Evolutionary conservation across 2,113 vertebrate genomes (phyloP), one percentile per base, ranked within the genome.

Genomic region (mouse (Mus musculus)): DNA sequence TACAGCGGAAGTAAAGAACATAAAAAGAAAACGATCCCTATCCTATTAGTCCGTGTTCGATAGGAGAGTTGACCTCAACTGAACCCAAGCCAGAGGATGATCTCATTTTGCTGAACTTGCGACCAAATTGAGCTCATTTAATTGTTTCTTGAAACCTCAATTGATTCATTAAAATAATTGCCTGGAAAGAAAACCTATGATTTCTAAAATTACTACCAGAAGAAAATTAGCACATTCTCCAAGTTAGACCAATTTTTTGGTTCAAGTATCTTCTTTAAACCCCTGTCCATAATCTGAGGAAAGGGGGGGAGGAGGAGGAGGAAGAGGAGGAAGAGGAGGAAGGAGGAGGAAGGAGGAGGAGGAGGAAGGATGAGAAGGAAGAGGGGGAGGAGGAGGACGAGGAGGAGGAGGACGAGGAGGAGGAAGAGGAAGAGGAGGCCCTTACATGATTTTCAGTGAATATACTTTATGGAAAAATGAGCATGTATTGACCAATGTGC

Each of bases 191-290:
- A 96, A 97, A 88, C 72, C 76, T 84, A 54, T 96, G 65, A 91
- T 96, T 97, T 97, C 61, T 92, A 78, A 96, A 97, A 96, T 91
- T 97, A 92, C 90, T 90, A 87, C 76, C 88, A 95, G 96, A 96
- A 96, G 88, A 87, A 96, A 97, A 96, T 95, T 71, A 92, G 90
- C 67, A 86, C 93, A 92, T 24, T 93, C 42, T 94, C 81, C 54
- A 91, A 97, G 94, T 39, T 75, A 89, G 63, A 96, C 73, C 61
- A n/a, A 22, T 63, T 76, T 56, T 92, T 96, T 95, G 84, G 71
- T 71, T 93, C 39, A 65, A 78, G 33, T 71, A 26, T 88, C 81
- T 89, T 93, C 85, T 26, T 63, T 89, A 84, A 54, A 63, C 26
- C 88, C 65, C 36, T 78, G 42, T 22, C 33, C 33, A 6, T 73